Evolutionary conservation across 92 coral and sea anemone genomes (phyloP).

Genomic region (Hydrozoanthus gracilis): DNA sequence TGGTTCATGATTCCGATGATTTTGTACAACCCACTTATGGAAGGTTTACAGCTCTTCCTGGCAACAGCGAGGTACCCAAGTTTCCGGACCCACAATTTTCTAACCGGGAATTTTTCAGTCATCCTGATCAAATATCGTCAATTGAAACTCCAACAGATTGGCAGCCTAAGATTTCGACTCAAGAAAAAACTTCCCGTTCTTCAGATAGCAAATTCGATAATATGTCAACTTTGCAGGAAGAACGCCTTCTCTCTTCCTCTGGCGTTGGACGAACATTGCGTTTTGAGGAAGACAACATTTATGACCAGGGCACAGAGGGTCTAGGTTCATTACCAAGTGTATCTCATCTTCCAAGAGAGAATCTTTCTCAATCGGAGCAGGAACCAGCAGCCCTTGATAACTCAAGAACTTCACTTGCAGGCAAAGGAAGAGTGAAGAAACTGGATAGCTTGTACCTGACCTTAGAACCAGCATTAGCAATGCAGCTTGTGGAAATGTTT

Average conservation of each 20-base stretch:
- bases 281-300: not conserved
- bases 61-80: conserved; percentile 25
- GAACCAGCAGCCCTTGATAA: not conserved
- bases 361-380: not conserved
- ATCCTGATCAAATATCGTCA: not conserved
- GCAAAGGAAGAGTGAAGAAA: not conserved
- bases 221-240: not conserved
- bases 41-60: not conserved
- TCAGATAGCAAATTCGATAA: not conserved
- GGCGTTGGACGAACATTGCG: not conserved
- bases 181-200: not conserved
- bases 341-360: not conserved
- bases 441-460: conserved; percentile 72
- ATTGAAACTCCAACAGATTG: not conserved
- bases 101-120: not conserved
- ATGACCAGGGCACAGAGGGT: not conserved
- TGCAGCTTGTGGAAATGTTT: conserved; percentile 92
- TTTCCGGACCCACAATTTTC: conserved; percentile 18
- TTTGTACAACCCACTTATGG: too few species aligned
- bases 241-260: not conserved
- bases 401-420: not conserved
- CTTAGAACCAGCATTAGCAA: conserved; percentile 93
- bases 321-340: not conserved
- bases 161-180: not conserved
- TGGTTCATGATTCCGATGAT: not conserved